phyloP scores from a whole-genome alignment of 2,888 invertebrate genomes.

The Conus canariensis region DNA sequence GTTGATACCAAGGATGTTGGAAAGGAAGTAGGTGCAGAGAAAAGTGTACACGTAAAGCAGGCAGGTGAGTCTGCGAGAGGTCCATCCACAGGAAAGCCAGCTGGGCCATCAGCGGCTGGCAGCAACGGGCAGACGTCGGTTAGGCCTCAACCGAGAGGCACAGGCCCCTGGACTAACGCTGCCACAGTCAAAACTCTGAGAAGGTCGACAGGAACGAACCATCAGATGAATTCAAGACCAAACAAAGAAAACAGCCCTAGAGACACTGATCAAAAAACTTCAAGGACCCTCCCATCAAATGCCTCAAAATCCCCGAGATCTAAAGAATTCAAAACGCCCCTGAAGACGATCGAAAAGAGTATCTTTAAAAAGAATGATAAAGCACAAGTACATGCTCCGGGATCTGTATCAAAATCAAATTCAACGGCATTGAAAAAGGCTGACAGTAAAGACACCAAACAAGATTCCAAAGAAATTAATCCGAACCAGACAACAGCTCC shows the following conservation, averaged over 20 bases:
- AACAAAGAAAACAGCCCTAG: not conserved
- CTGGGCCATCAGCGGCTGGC: not conserved
- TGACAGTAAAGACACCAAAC: not conserved
- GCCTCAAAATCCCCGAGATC: not conserved
- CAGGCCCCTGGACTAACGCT: too few species aligned
- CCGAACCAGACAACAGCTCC: not conserved
- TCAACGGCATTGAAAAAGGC: not conserved
- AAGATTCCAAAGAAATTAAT: not conserved
- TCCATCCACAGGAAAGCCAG: not conserved
- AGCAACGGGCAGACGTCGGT: not conserved
- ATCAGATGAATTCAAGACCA: not conserved
- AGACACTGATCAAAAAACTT: not conserved
- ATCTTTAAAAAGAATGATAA: not conserved
- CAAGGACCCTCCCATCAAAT: not conserved
- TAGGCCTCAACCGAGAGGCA: not conserved
- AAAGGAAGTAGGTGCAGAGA: not conserved
- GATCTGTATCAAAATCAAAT: not conserved
- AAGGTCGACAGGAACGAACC: not conserved
- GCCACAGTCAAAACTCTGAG: not conserved
- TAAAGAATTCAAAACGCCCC: not conserved
- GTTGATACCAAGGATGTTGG: not conserved
- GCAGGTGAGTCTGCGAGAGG: not conserved
- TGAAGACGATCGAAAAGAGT: not conserved
- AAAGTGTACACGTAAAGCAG: not conserved
- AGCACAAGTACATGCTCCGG: not conserved